These are phyloP conservation scores for Cecropterus lyciades DNA, from an alignment of 1,140 invertebrate genomes.

Conservation along the genomic window DNA sequence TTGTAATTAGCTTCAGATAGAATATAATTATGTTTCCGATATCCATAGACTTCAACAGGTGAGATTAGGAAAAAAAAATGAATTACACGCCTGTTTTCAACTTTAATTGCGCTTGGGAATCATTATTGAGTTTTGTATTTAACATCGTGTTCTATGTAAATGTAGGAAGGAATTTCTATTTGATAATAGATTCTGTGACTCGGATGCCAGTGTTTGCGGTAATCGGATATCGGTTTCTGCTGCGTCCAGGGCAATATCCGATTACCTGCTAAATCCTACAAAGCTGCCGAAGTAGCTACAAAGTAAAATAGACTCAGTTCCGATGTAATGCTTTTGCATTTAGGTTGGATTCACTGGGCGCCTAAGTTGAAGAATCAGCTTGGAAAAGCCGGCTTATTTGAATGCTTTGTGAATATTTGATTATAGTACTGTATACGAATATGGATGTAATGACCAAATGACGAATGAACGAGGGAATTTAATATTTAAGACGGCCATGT, in stretches of 20 bases:
- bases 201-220: background rate
- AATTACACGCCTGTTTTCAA: no score
- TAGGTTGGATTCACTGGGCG: background rate
- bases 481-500: no score
- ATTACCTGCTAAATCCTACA: constrained; percentile 19
- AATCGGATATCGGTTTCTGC: constrained; percentile 12
- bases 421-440: background rate
- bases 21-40: no score
- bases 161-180: background rate
- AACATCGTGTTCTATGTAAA: no score
- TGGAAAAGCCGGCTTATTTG: background rate
- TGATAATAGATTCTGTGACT: constrained; percentile 4
- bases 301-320: background rate
- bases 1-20: no score
- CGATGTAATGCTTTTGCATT: background rate
- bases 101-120: no score
- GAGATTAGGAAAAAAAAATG: no score
- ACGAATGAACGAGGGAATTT: no score
- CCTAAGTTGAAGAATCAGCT: background rate
- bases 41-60: no score
- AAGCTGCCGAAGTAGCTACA: background rate
- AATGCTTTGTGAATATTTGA: background rate
- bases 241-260: constrained; percentile 10
- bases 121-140: no score
- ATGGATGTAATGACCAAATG: no score